Base-by-base conservation (phyloP, 2,888 invertebrate genomes). In the Pharmacophagus antenor region DNA sequence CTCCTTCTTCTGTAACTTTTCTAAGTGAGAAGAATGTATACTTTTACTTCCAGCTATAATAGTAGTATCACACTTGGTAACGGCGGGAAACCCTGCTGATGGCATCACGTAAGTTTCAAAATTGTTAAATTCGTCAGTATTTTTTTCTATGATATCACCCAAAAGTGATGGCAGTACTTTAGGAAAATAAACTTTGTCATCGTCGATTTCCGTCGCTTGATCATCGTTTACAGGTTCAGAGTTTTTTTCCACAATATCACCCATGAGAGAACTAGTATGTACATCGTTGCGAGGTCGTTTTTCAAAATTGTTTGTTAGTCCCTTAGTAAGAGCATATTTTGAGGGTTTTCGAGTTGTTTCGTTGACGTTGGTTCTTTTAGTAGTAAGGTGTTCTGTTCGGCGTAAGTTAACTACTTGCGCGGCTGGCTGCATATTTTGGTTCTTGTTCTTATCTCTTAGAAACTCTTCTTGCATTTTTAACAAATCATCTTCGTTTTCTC, bases 381-480 rank as follows among this genome's bases (percentile, higher is more conserved):
- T 70, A 8, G 77, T 69, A 27, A 62, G 65, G 53, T 71, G 68
- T 62, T 78, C 76, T n/a, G 69, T 72, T 41, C 70, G 73, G 1
- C 82, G 79, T 65, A 89, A 66, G 80, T 92, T 86, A 62, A 92
- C 82, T 15, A 94, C 89, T 72, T 92, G 92, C 0, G 94, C 95
- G 0, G 95, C 92, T 2, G 94, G 93, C 62, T 92, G 86, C 56
- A 93, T 79, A 51, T 84, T 84, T 23, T 91, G 88, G 67, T 92
- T 92, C 62, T 91, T 90, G 10, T 77, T 74, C 63, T 92, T 92
- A 65, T 93, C 89, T 44, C 78, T 85, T 20, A 94, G 76, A 74
- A 94, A 96, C 65, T 94, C 94, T 68, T 94, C 92, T 76, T 96
- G 95, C 92, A 95, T 93, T 60, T 91, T 92, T 20, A 96, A 84